Conservation (phyloP, 2,797 vertebrate genomes). For the Epinephelus coioides region DNA sequence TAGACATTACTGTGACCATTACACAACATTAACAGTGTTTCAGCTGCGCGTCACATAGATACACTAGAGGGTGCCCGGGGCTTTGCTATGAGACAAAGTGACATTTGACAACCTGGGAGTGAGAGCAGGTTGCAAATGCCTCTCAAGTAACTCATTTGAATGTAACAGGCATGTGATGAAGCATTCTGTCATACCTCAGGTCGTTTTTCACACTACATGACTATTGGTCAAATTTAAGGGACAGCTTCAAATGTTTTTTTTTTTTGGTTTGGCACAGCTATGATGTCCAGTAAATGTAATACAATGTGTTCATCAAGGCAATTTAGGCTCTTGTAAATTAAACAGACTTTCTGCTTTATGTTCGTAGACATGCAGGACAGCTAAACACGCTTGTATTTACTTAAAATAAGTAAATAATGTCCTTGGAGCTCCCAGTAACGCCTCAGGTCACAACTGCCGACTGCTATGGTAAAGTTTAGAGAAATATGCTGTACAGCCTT, state of each 20-base stretch:
- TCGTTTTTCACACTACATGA: background rate
- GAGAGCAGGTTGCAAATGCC: background rate
- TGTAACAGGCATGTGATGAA: background rate
- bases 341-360: background rate
- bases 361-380: conserved; percentile 5
- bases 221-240: background rate
- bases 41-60: no score
- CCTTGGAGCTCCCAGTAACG: conserved; percentile 29
- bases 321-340: background rate
- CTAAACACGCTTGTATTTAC: conserved; percentile 28
- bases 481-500: conserved; percentile 65
- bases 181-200: background rate
- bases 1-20: no score
- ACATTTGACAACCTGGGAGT: no score
- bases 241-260: background rate
- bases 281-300: background rate
- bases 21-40: no score
- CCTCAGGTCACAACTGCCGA: conserved; percentile 32
- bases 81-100: no score
- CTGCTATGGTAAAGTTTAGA: conserved; percentile 54
- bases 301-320: conserved; percentile 4
- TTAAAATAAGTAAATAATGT: conserved; percentile 52
- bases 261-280: background rate
- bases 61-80: no score
- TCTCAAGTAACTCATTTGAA: background rate